phyloP scores from a whole-genome alignment of 1,140 invertebrate species.

The Heliconius hermathena region DNA sequence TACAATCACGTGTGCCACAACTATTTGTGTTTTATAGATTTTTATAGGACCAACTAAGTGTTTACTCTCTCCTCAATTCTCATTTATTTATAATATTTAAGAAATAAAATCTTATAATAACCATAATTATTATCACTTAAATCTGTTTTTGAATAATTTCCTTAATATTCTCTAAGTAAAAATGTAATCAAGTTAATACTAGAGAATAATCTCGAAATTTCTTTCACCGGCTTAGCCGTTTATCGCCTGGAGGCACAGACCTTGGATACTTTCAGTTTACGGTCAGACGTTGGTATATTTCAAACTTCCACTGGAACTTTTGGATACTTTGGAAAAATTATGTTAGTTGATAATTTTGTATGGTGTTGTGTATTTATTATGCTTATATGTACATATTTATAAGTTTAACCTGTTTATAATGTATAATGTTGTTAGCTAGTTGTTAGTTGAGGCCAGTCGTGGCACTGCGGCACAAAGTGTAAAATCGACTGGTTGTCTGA shows the following conservation, averaged over 20 bases:
- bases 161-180: constrained; percentile 6
- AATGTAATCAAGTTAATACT: constrained; percentile 20
- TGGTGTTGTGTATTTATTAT: not conserved
- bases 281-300: constrained; percentile 14
- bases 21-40: no score
- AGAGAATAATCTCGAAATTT: constrained; percentile 1
- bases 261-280: constrained; percentile 21
- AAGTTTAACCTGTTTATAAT: not conserved
- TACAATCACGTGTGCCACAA: no score
- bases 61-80: no score
- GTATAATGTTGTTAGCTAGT: no score
- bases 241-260: constrained; percentile 20
- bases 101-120: no score
- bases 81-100: no score
- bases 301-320: constrained; percentile 21
- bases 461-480: no score
- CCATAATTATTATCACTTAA: not conserved
- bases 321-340: constrained; percentile 26
- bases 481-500: no score
- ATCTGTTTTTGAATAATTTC: constrained; percentile 12
- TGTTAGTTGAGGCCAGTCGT: no score
- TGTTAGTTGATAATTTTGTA: not conserved
- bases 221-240: constrained; percentile 27
- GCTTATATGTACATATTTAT: not conserved
- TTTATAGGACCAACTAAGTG: no score